These are phyloP conservation scores for Apamea crenata DNA, from an alignment of 2,888 invertebrate genomes.

Conservation along the genomic window DNA sequence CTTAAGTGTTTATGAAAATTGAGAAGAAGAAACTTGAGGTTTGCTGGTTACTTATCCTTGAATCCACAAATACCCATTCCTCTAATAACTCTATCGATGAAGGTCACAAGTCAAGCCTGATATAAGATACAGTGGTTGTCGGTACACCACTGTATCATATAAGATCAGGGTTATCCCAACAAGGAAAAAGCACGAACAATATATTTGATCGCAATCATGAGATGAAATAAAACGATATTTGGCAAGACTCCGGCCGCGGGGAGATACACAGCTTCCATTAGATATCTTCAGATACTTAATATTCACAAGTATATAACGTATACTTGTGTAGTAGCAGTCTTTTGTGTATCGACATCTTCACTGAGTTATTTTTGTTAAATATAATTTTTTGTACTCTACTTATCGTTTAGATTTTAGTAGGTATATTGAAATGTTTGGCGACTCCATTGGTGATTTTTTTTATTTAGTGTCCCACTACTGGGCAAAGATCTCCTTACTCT, in stretches of 20 bases:
- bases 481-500: not conserved
- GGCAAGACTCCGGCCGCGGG: constrained; percentile 51
- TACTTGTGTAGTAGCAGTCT: constrained; percentile 24
- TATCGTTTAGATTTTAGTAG: not conserved
- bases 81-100: constrained; percentile 20
- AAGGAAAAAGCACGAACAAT: constrained; percentile 54
- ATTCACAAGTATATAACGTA: constrained; percentile 49
- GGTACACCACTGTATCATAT: constrained; percentile 41
- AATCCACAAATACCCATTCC: constrained; percentile 22
- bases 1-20: not conserved
- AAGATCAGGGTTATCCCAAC: constrained; percentile 39
- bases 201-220: constrained; percentile 61
- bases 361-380: constrained; percentile 38
- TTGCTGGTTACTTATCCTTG: not conserved
- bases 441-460: not conserved
- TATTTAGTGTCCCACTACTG: not conserved
- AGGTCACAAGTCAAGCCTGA: constrained; percentile 42
- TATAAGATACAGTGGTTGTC: no score
- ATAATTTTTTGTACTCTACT: not conserved
- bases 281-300: constrained; percentile 56
- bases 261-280: constrained; percentile 47
- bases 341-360: constrained; percentile 38
- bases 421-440: not conserved
- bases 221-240: constrained; percentile 60
- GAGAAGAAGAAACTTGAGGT: no score